phyloP scores from a whole-genome alignment of 2,888 invertebrate species.

The Eremobia ochroleuca region DNA sequence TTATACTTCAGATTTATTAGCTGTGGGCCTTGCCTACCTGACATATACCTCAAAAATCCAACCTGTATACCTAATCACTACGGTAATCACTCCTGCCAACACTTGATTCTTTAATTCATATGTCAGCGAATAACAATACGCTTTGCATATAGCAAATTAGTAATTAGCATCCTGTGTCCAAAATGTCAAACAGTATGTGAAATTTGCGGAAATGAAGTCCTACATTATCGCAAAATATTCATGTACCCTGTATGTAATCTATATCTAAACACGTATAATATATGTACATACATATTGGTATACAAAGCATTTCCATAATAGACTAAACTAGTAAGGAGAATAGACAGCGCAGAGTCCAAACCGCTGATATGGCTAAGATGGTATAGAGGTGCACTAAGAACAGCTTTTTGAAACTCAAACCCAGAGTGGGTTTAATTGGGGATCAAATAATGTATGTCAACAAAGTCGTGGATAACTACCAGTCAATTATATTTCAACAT shows the following conservation, averaged over 20 bases:
- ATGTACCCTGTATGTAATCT: neutral
- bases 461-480: constrained; percentile 1
- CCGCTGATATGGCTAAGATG: neutral
- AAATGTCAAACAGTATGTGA: constrained; percentile 20
- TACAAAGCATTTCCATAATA: too few relatives aligned
- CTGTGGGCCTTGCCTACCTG: neutral
- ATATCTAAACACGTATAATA: neutral
- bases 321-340: too few relatives aligned
- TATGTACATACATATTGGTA: neutral
- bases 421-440: neutral
- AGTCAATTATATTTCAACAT: constrained; percentile 31
- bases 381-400: neutral
- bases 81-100: neutral
- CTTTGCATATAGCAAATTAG: constrained; percentile 2
- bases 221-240: constrained; percentile 22
- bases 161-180: constrained; percentile 10
- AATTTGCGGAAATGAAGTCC: constrained; percentile 37
- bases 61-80: neutral
- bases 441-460: neutral
- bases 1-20: neutral
- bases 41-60: neutral
- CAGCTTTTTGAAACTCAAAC: neutral
- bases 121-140: neutral
- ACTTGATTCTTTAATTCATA: constrained; percentile 22
- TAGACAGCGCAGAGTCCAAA: neutral